Percentiles rank a stretch among this genome's conserved stretches.
phyloP scores from a whole-genome alignment of 2,888 invertebrate genomes.

The Agelastica alni region DNA sequence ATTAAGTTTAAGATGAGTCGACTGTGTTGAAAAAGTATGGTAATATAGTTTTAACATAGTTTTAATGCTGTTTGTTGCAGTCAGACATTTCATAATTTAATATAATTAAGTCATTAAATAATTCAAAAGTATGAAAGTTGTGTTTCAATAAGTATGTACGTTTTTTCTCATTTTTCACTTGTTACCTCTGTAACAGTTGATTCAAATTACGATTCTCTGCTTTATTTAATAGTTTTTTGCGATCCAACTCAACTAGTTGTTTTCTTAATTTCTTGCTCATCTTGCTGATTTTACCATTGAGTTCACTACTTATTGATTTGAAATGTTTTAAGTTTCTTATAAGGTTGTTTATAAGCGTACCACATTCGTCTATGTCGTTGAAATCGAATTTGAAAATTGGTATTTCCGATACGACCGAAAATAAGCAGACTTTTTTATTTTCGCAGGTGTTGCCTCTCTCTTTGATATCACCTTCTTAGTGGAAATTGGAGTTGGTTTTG shows the following conservation, averaged over 20 bases:
- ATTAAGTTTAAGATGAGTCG: neutral
- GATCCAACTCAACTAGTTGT: conserved; percentile 70
- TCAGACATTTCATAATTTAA: too few species aligned
- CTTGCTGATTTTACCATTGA: conserved; percentile 65
- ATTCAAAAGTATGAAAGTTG: too few species aligned
- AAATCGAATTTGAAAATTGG: conserved; percentile 57
- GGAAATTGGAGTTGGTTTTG: conserved; percentile 52
- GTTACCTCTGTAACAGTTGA: conserved; percentile 69
- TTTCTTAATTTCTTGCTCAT: conserved; percentile 69
- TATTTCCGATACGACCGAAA: conserved; percentile 33
- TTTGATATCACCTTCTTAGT: conserved; percentile 37
- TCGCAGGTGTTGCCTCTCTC: conserved; percentile 34
- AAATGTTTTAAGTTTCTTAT: conserved; percentile 62
- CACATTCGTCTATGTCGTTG: conserved; percentile 69
- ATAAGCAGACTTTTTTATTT: conserved; percentile 26
- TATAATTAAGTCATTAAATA: too few species aligned
- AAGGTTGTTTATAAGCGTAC: conserved; percentile 67
- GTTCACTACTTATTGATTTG: conserved; percentile 66
- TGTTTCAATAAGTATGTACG: too few species aligned
- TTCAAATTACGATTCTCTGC: conserved; percentile 59
- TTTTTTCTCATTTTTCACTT: conserved; percentile 67
- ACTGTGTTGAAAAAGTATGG: neutral
- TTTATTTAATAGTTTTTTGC: conserved; percentile 68
- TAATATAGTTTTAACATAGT: too few species aligned
- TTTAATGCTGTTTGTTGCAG: too few species aligned